Evolutionary conservation across 2,113 vertebrate genomes (phyloP).

Genomic region (Catharus minimus): DNA sequence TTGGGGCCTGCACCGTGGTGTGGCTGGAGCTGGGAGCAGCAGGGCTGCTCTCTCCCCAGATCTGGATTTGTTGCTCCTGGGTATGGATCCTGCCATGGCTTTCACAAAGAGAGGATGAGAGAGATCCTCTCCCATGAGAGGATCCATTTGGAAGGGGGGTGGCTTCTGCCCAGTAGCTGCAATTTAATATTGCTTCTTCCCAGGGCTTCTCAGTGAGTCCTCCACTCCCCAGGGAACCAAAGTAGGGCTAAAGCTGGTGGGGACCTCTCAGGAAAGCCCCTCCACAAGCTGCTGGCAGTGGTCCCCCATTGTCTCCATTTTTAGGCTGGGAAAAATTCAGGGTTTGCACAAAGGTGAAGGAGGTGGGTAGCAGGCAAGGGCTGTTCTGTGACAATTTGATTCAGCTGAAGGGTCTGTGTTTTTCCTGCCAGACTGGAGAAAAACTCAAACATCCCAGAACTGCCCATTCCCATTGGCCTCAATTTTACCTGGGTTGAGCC

Average conservation of each 20-base stretch:
- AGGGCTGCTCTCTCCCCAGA: not conserved
- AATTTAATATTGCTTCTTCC: not conserved
- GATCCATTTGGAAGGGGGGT: rapidly evolving
- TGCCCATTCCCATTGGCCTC: rapidly evolving
- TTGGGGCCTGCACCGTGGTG: rapidly evolving
- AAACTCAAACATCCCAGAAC: not conserved
- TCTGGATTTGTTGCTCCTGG: not conserved
- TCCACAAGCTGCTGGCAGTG: not conserved
- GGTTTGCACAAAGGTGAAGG: not conserved
- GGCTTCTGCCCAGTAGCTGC: not conserved
- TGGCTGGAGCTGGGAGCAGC: not conserved
- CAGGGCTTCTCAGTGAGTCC: not conserved
- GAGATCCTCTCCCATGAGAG: not conserved
- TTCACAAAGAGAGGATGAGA: not conserved
- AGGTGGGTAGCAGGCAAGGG: not conserved
- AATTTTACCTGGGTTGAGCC: not conserved
- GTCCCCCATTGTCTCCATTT: rapidly evolving
- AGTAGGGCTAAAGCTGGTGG: not conserved
- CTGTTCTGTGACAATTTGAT: not conserved
- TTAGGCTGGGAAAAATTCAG: not conserved
- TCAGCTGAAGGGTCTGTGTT: not conserved
- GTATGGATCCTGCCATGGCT: rapidly evolving
- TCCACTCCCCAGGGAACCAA: not conserved
- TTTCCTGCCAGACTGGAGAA: not conserved
- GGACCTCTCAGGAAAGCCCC: not conserved